Conservation (phyloP, 2,888 invertebrate species). For the Acronicta psi region DNA sequence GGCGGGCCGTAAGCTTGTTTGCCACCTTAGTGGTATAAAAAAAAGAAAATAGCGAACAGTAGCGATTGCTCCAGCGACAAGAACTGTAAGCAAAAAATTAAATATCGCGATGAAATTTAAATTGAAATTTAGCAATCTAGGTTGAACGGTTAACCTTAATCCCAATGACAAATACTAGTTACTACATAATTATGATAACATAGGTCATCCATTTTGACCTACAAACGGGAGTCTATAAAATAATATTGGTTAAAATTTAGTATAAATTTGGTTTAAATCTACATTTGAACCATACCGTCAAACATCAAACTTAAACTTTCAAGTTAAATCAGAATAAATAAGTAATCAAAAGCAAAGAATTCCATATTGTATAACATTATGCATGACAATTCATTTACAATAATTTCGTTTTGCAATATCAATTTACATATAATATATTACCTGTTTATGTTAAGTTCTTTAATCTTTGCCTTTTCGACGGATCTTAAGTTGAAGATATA, state of each 20-base stretch:
- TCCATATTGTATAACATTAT: constrained; percentile 31
- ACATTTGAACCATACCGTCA: constrained; percentile 19
- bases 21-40: too few species aligned
- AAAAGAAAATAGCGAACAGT: too few species aligned
- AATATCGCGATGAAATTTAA: too few species aligned
- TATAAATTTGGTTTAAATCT: too few species aligned
- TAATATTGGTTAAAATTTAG: too few species aligned
- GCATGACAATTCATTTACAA: constrained; percentile 50
- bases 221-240: constrained; percentile 14
- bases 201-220: constrained; percentile 21
- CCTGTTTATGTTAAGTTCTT: constrained; percentile 62
- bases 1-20: too few species aligned
- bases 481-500: constrained; percentile 35
- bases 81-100: too few species aligned
- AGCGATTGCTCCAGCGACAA: too few species aligned
- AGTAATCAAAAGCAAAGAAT: constrained; percentile 34
- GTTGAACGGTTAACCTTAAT: too few species aligned
- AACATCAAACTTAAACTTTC: constrained; percentile 7
- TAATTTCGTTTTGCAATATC: constrained; percentile 62
- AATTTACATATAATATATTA: constrained; percentile 62
- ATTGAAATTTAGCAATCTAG: too few species aligned
- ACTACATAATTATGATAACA: constrained; percentile 21
- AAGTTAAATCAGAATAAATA: constrained; percentile 32
- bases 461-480: constrained; percentile 70
- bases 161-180: constrained; percentile 14